Percentiles rank a stretch among this genome's conserved stretches.
Conservation (phyloP, 2,797 vertebrate species). For the Echiichthys vipera region DNA sequence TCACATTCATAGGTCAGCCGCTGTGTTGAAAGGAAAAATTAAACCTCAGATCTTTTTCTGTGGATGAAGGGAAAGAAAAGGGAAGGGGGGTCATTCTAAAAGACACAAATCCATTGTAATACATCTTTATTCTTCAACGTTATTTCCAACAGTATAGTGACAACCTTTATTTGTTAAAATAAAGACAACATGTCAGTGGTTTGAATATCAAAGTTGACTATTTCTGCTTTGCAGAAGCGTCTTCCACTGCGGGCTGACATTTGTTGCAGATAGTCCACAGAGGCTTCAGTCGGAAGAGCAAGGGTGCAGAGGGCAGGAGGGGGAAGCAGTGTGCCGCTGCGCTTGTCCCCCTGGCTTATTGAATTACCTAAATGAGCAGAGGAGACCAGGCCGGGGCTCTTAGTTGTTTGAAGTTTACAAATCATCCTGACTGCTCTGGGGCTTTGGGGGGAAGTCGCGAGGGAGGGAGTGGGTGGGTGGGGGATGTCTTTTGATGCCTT, state of each 20-base stretch:
- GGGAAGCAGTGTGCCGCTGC: conserved; percentile 69
- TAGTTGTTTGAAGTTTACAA: conserved; percentile 85
- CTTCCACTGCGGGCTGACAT: conserved; percentile 64
- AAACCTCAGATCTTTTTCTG: not conserved
- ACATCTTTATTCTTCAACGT: not conserved
- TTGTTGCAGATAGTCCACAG: conserved; percentile 77
- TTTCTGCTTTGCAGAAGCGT: conserved; percentile 46
- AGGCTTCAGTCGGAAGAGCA: conserved; percentile 73
- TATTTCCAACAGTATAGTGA: not conserved
- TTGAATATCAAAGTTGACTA: conserved; percentile 13
- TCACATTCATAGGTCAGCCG: conserved; percentile 31
- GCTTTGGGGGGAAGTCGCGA: conserved; percentile 69
- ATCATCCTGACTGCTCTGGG: conserved; percentile 84
- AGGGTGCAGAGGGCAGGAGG: conserved; percentile 76
- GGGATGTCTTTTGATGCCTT: conserved; percentile 82
- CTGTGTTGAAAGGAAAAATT: not conserved
- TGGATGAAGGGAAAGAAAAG: not conserved
- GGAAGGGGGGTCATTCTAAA: not conserved
- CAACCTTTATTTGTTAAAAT: not conserved
- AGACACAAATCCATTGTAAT: not conserved
- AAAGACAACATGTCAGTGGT: not conserved
- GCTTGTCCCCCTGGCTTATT: conserved; percentile 82
- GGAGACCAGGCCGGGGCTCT: conserved; percentile 81
- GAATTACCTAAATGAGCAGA: conserved; percentile 86
- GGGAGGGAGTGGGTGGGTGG: conserved; percentile 56